A percentile compares a stretch with the other conserved stretches of the same genome.
These are phyloP conservation scores for Saxicola maurus DNA, from an alignment of 2,797 vertebrate genomes.

Conservation along the genomic window DNA sequence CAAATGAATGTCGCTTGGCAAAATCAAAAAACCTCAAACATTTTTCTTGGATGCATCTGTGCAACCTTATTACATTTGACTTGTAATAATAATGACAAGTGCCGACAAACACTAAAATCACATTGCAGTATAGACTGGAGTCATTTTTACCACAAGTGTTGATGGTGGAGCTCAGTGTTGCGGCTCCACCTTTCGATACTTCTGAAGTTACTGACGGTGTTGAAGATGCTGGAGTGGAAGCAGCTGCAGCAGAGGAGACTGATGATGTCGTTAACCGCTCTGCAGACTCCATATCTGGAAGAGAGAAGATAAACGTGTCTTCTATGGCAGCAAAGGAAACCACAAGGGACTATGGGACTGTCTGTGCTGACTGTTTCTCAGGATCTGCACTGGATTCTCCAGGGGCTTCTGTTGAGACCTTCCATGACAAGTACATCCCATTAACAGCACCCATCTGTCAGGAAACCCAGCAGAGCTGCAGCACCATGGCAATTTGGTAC, in stretches of 20 bases:
- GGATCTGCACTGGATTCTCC: not conserved
- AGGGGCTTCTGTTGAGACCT: rapidly evolving
- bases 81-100: not conserved
- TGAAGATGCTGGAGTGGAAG: constrained; percentile 79
- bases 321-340: not conserved
- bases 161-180: constrained; percentile 79
- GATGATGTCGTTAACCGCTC: constrained; percentile 81
- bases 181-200: constrained; percentile 76
- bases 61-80: not conserved
- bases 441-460: not conserved
- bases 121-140: not conserved
- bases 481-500: not conserved
- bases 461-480: not conserved
- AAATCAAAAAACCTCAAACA: not conserved
- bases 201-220: constrained; percentile 72
- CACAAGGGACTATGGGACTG: not conserved
- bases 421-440: not conserved
- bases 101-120: not conserved
- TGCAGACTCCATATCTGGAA: constrained; percentile 91
- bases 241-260: constrained; percentile 76
- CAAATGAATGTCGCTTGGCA: not conserved
- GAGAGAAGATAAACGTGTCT: constrained; percentile 22
- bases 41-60: not conserved
- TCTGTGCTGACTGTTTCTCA: not conserved
- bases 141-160: constrained; percentile 66